Percentiles rank a stretch among this genome's conserved stretches.
Conservation (phyloP, 2,113 vertebrate genomes). For the Microcebus ravelobensis region DNA sequence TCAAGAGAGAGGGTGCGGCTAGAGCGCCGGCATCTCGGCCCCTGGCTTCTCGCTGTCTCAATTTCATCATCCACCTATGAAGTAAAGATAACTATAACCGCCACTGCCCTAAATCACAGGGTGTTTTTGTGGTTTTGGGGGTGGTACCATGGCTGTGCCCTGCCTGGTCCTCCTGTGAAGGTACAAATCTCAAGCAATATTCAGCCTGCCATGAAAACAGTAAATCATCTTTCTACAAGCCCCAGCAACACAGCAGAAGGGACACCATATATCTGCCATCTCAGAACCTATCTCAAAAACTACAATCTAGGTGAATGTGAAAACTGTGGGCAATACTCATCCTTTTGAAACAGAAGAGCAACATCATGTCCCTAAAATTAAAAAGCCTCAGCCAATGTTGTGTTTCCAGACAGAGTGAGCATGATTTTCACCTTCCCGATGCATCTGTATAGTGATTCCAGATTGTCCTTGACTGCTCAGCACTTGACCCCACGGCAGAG, state of each 20-base stretch:
- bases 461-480: background rate
- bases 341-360: background rate
- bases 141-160: background rate
- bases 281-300: background rate
- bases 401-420: constrained; percentile 59
- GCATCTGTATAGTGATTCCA: background rate
- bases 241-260: background rate
- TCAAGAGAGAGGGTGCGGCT: background rate
- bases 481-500: background rate
- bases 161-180: background rate
- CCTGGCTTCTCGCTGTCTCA: background rate
- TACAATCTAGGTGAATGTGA: background rate
- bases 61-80: constrained; percentile 68
- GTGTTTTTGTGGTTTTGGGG: constrained; percentile 60
- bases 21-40: background rate
- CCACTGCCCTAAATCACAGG: constrained; percentile 68
- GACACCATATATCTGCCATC: fast-evolving
- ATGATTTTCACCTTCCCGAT: background rate
- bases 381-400: constrained; percentile 34
- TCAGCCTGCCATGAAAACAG: background rate
- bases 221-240: background rate
- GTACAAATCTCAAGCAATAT: background rate
- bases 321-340: background rate
- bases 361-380: constrained; percentile 45
- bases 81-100: constrained; percentile 36